These are phyloP conservation scores for Dasypogon diadema DNA, from an alignment of 2,888 invertebrate species.

Conservation along the genomic window DNA sequence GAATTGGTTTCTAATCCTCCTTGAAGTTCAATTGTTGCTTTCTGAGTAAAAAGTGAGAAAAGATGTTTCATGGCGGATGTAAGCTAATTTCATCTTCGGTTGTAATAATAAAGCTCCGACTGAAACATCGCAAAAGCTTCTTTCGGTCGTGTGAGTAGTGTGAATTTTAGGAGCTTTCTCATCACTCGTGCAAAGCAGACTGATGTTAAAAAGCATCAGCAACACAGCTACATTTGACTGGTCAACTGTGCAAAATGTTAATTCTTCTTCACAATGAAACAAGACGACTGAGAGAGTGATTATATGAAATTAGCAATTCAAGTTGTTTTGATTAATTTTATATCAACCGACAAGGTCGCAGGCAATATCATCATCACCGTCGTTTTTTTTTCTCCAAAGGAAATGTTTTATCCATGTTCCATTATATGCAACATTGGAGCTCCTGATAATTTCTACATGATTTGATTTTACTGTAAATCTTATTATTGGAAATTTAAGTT, in stretches of 20 bases:
- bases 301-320: constrained; percentile 24
- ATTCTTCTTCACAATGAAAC: background rate
- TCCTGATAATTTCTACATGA: no score
- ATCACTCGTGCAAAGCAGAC: no score
- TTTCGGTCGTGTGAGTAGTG: no score
- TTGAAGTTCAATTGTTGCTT: constrained; percentile 22
- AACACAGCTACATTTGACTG: background rate
- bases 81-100: background rate
- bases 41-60: background rate
- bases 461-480: no score
- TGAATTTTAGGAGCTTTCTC: background rate
- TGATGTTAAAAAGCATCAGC: background rate
- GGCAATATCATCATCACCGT: constrained; percentile 7
- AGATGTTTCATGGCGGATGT: background rate
- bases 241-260: background rate
- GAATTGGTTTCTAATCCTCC: background rate
- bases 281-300: background rate
- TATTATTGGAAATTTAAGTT: no score
- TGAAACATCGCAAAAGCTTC: constrained; percentile 20
- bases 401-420: no score
- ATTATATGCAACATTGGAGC: no score
- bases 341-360: constrained; percentile 35
- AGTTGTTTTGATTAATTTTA: constrained; percentile 34
- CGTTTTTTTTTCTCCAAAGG: background rate
- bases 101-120: constrained; percentile 22